Evolutionary conservation across 2,797 vertebrate genomes (phyloP).

Genomic region (Phyllotis vaccarum): DNA sequence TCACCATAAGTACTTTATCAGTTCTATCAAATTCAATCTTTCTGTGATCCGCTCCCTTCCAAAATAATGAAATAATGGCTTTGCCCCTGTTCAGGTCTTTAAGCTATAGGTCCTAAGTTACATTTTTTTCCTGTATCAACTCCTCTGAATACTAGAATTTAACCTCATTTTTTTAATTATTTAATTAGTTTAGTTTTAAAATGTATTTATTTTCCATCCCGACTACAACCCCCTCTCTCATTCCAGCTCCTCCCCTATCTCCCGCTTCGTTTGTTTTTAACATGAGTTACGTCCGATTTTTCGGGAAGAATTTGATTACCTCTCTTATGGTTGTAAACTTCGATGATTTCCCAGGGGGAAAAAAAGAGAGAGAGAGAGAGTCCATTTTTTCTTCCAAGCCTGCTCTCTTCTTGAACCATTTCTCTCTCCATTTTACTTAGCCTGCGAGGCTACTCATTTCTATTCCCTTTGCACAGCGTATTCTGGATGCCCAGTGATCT

Average conservation of each 20-base stretch:
- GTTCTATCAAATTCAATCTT: background rate
- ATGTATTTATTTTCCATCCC: background rate
- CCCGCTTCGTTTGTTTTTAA: background rate
- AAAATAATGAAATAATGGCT: background rate
- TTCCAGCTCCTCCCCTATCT: background rate
- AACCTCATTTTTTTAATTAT: constrained; percentile 1
- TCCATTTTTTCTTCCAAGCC: background rate
- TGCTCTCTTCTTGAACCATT: background rate
- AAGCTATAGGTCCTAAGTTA: background rate
- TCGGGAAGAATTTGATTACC: background rate
- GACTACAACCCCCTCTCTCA: background rate
- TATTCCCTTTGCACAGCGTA: constrained; percentile 13
- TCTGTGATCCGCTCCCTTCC: background rate
- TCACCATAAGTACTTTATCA: background rate
- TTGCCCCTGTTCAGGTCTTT: background rate
- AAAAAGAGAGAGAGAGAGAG: background rate
- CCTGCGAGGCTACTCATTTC: background rate
- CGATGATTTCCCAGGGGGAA: constrained; percentile 5
- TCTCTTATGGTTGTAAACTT: constrained; percentile 6
- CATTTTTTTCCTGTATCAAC: background rate
- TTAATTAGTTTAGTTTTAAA: background rate
- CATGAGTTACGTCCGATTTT: background rate
- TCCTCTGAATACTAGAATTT: background rate
- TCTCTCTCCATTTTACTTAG: background rate
- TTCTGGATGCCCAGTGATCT: background rate